Evolutionary conservation across 2,888 invertebrate species (phyloP).

Genomic region (Eurytoma adleriae): DNA sequence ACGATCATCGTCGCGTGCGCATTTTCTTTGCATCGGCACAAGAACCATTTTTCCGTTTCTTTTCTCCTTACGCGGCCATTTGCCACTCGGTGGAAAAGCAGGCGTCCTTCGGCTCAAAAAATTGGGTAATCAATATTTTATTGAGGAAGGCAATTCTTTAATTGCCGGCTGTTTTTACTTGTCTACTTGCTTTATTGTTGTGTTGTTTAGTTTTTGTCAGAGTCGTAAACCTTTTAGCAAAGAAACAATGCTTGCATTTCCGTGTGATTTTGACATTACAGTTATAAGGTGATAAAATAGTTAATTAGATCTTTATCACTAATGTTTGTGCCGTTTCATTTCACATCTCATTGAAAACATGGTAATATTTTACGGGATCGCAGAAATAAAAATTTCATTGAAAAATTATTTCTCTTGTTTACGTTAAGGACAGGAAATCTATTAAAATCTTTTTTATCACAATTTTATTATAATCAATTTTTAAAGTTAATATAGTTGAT

Average conservation of each 20-base stretch:
- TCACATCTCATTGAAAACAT: too few relatives aligned
- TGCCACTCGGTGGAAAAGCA: constrained; percentile 11
- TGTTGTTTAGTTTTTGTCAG: constrained; percentile 32
- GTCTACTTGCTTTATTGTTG: constrained; percentile 14
- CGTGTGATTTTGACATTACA: neutral
- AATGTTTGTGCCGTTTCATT: too few relatives aligned
- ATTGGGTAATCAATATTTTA: constrained; percentile 45
- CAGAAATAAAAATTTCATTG: neutral
- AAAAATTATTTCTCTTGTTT: neutral
- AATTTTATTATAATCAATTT: constrained; percentile 7
- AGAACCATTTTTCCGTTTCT: neutral
- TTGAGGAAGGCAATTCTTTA: constrained; percentile 41
- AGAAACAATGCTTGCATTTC: constrained; percentile 20
- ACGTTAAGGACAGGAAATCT: too few relatives aligned
- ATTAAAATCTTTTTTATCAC: neutral
- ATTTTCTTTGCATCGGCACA: neutral
- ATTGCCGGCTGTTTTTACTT: constrained; percentile 35
- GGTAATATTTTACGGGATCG: too few relatives aligned
- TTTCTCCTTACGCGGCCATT: neutral
- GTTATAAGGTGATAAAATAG: too few relatives aligned
- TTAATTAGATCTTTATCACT: too few relatives aligned
- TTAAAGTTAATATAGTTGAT: too few relatives aligned
- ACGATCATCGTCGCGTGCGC: neutral
- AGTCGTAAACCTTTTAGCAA: constrained; percentile 10
- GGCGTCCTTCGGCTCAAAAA: constrained; percentile 36